phyloP scores from a whole-genome alignment of 2,113 vertebrate species.

The Ploceus nigricollis region DNA sequence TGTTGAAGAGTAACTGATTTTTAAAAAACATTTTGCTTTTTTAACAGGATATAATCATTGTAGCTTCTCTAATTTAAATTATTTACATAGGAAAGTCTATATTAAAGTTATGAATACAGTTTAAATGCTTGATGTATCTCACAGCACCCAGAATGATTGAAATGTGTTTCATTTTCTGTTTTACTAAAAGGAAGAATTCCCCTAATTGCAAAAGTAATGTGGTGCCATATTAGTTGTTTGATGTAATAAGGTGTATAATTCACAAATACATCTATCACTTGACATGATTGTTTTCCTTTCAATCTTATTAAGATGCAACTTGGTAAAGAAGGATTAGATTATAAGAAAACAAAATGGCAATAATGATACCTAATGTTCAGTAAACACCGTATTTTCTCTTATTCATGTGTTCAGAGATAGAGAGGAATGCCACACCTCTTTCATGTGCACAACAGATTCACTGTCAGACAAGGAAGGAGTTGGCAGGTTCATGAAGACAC shows the following conservation, averaged over 20 bases:
- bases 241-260: background rate
- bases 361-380: conserved; percentile 1
- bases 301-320: background rate
- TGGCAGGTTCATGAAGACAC: conserved; percentile 39
- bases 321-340: conserved; percentile 12
- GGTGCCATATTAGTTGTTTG: conserved; percentile 1
- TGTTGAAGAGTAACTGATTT: background rate
- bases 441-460: conserved; percentile 39
- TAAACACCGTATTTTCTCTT: background rate
- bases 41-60: background rate
- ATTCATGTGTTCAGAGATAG: background rate
- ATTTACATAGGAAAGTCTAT: background rate
- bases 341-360: conserved; percentile 8
- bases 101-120: background rate
- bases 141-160: background rate
- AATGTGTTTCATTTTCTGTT: conserved; percentile 2
- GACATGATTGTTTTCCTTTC: background rate
- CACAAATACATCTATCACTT: conserved; percentile 13
- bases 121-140: background rate
- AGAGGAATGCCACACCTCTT: conserved; percentile 29
- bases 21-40: background rate
- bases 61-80: conserved; percentile 1
- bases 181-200: background rate
- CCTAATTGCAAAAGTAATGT: background rate
- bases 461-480: conserved; percentile 24